Evolutionary conservation across 2,113 vertebrate species (phyloP).

Genomic region (Salvator merianae): DNA sequence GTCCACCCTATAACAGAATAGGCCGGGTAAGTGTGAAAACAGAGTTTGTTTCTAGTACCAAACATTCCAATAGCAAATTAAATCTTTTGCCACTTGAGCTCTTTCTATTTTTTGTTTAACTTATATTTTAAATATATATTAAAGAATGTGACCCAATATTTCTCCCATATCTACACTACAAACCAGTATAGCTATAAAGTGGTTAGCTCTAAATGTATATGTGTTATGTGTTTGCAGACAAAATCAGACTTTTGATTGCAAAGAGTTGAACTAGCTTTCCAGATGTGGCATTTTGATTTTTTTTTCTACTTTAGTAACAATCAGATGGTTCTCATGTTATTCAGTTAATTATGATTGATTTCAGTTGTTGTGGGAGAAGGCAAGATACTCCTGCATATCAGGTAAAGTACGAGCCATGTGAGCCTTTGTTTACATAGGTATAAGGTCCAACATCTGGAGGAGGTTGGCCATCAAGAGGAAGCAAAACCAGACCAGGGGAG

Average conservation of each 20-base stretch:
- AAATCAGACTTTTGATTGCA: not conserved
- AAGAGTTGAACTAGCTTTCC: not conserved
- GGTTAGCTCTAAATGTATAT: not conserved
- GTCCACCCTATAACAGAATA: too few relatives aligned
- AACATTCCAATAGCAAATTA: not conserved
- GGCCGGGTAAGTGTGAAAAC: too few relatives aligned
- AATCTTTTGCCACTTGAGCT: not conserved
- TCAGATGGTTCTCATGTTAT: not conserved
- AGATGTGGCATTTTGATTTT: not conserved
- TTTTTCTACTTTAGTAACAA: too few relatives aligned
- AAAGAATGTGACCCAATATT: not conserved
- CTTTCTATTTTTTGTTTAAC: not conserved
- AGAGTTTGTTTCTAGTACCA: not conserved
- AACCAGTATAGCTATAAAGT: not conserved
- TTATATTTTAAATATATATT: not conserved
- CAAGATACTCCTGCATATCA: too few relatives aligned
- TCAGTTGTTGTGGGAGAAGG: not conserved
- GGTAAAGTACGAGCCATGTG: too few relatives aligned
- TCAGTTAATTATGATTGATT: too few relatives aligned
- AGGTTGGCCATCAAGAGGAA: too few relatives aligned
- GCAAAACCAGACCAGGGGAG: too few relatives aligned
- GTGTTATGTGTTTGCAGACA: not conserved
- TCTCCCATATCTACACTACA: accelerated
- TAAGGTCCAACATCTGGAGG: not conserved
- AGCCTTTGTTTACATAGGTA: not conserved